phyloP scores from a whole-genome alignment of 2,113 vertebrate species.

The Cinclus cinclus region DNA sequence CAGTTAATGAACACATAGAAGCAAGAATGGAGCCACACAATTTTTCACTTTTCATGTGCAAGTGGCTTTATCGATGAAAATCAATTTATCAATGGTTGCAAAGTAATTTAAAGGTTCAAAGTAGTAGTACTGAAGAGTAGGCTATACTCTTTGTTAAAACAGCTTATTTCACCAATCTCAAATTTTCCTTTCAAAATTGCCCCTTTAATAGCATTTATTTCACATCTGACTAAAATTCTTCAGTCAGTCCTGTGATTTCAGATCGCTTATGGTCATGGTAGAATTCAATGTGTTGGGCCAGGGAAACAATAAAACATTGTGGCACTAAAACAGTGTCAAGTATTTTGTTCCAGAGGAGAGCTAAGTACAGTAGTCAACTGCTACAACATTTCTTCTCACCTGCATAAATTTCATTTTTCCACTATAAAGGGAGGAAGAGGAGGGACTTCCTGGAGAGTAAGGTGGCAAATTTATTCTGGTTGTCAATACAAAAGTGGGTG shows the following conservation, averaged over 20 bases:
- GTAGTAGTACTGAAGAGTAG: background rate
- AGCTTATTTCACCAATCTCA: background rate
- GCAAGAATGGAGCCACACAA: fast-evolving
- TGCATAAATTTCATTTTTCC: background rate
- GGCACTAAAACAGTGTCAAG: background rate
- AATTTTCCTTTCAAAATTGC: background rate
- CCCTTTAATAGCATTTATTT: background rate
- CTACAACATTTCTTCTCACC: background rate
- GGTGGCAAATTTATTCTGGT: background rate
- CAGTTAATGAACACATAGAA: fast-evolving
- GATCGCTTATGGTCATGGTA: background rate
- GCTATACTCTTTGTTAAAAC: background rate
- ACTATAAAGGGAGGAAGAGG: background rate
- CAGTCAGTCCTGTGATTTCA: background rate
- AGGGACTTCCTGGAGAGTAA: background rate
- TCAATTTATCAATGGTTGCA: background rate
- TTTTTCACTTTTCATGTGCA: background rate
- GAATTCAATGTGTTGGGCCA: background rate
- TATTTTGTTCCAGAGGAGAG: background rate
- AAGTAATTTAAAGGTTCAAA: background rate
- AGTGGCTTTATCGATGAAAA: background rate
- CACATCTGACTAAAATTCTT: background rate
- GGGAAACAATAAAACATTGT: background rate
- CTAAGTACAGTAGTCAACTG: background rate
- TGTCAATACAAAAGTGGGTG: fast-evolving